phyloP scores from a whole-genome alignment of 1,140 invertebrate species.

The Drosophila pseudoobscura region DNA sequence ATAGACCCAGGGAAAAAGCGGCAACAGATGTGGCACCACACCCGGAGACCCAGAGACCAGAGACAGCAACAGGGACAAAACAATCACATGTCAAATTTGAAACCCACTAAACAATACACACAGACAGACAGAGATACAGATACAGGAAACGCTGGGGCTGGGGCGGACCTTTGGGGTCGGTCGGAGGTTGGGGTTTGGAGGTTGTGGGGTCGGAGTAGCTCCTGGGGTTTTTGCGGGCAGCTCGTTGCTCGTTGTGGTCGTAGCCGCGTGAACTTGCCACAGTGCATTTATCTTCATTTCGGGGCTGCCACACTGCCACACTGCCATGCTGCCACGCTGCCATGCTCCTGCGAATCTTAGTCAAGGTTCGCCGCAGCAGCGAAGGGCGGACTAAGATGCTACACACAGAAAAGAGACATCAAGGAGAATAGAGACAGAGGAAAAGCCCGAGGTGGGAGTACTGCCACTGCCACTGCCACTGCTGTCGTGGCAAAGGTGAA shows the following conservation, averaged over 20 bases:
- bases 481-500: constrained; percentile 55
- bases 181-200: neutral
- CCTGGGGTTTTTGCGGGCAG: constrained; percentile 53
- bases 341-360: constrained; percentile 30
- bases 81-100: constrained; percentile 82
- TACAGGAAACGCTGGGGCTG: constrained; percentile 1
- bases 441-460: constrained; percentile 5
- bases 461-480: neutral
- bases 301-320: neutral
- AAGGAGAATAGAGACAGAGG: constrained; percentile 67
- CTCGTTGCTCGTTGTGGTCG: constrained; percentile 71
- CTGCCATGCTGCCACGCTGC: too few relatives aligned
- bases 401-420: constrained; percentile 46
- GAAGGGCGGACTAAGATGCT: constrained; percentile 50
- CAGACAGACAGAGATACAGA: too few relatives aligned
- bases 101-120: constrained; percentile 71
- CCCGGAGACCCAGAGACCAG: constrained; percentile 16
- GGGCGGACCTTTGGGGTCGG: constrained; percentile 35
- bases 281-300: constrained; percentile 81
- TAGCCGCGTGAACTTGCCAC: constrained; percentile 73
- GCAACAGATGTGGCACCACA: constrained; percentile 54
- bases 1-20: constrained; percentile 5
- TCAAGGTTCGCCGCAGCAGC: constrained; percentile 53
- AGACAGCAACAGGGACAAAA: constrained; percentile 52
- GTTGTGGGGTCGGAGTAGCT: constrained; percentile 22